phyloP scores from a whole-genome alignment of 1,140 invertebrate species.

The Steinernema feltiae region DNA sequence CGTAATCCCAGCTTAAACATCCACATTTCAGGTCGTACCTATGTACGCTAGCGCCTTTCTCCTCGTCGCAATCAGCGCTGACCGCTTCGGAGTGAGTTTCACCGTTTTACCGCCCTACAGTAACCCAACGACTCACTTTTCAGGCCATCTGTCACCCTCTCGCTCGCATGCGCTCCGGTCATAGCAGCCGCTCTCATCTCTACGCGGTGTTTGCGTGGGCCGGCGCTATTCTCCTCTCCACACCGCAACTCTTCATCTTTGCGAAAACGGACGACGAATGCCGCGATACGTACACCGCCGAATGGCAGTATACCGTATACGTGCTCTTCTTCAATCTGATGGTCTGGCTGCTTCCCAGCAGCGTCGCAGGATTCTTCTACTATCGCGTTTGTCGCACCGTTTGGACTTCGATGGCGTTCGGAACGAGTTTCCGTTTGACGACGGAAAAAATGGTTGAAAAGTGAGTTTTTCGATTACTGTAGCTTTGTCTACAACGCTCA shows the following conservation, averaged over 20 bases:
- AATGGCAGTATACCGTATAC: conserved; percentile 38
- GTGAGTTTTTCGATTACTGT: conserved; percentile 7
- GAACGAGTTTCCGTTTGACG: conserved; percentile 20
- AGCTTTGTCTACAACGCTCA: no score
- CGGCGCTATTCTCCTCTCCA: conserved; percentile 54
- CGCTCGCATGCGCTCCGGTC: conserved; percentile 34
- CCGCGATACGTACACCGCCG: conserved; percentile 22
- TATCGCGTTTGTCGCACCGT: conserved; percentile 49
- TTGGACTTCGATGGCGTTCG: conserved; percentile 42
- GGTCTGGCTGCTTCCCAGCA: conserved; percentile 45
- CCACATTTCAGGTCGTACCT: conserved; percentile 38
- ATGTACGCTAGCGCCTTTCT: conserved; percentile 45
- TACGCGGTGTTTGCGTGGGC: conserved; percentile 58
- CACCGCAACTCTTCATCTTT: conserved; percentile 59
- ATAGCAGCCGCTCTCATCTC: conserved; percentile 45
- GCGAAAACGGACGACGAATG: conserved; percentile 39
- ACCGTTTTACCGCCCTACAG: neutral
- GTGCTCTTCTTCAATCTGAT: conserved; percentile 45
- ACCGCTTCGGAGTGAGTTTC: conserved; percentile 41
- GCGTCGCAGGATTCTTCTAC: conserved; percentile 45
- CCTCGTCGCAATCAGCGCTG: conserved; percentile 47
- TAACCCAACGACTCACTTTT: conserved; percentile 11
- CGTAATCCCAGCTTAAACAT: no score
- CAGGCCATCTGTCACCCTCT: conserved; percentile 47
- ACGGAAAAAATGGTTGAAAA: conserved; percentile 13